phyloP scores from a whole-genome alignment of 2,113 vertebrate species.

The Phaethon lepturus region DNA sequence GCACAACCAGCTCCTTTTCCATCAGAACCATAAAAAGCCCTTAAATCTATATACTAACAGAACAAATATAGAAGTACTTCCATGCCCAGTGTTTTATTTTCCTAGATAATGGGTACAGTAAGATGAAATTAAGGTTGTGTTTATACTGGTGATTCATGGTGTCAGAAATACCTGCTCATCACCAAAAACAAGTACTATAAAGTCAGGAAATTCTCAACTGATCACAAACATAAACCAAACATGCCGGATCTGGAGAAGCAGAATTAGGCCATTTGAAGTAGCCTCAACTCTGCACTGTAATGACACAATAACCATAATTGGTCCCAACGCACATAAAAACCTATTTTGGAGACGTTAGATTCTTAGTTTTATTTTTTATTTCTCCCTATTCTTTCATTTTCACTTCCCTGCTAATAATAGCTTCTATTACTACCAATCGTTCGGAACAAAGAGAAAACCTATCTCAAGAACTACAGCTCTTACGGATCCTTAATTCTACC shows the following conservation, averaged over 20 bases:
- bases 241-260: neutral
- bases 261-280: neutral
- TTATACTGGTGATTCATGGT: neutral
- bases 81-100: neutral
- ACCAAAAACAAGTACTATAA: neutral
- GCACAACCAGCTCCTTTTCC: neutral
- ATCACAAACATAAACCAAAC: neutral
- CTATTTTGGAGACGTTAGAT: neutral
- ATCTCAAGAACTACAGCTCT: neutral
- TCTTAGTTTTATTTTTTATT: slow-evolving; percentile 31
- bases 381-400: slow-evolving; percentile 50
- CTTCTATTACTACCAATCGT: slow-evolving; percentile 20
- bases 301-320: slow-evolving; percentile 16
- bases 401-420: slow-evolving; percentile 18
- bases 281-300: neutral
- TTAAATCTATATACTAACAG: neutral
- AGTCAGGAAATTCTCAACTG: neutral
- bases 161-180: neutral
- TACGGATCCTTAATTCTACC: slow-evolving; percentile 9
- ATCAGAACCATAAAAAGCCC: neutral
- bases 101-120: neutral
- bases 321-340: slow-evolving; percentile 6
- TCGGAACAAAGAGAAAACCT: slow-evolving; percentile 43
- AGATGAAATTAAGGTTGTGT: neutral
- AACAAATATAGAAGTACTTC: neutral